Conservation (phyloP, 2,113 vertebrate genomes). For the Anolis carolinensis region DNA sequence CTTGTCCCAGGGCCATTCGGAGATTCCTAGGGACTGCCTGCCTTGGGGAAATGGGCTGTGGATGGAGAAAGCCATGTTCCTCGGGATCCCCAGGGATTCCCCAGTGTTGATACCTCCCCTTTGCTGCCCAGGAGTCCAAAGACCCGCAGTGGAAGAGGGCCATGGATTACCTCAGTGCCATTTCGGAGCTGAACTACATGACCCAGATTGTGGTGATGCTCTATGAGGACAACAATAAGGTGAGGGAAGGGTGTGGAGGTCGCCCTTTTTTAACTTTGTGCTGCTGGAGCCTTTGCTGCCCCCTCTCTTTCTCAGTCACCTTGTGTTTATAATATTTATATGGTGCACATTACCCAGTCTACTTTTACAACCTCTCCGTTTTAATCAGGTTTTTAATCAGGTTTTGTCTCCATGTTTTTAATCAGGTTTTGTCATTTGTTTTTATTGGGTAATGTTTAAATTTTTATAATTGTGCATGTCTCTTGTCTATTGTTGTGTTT, state of each 20-base stretch:
- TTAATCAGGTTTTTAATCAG: no score
- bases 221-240: constrained; percentile 98
- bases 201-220: constrained; percentile 99
- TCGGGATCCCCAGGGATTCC: neutral
- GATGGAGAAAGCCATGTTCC: no score
- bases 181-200: constrained; percentile 99
- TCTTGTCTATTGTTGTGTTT: no score
- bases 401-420: no score
- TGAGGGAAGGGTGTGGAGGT: constrained; percentile 58
- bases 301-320: no score
- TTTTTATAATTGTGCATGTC: no score
- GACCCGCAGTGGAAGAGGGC: constrained; percentile 98
- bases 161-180: constrained; percentile 96
- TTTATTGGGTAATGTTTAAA: no score
- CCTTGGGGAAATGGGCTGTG: neutral
- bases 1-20: neutral
- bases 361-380: no score
- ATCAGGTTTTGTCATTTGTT: no score
- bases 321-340: no score
- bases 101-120: constrained; percentile 32
- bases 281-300: neutral
- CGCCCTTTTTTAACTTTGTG: no score
- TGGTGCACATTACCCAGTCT: no score
- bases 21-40: neutral
- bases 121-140: constrained; percentile 85